Evolutionary conservation across 2,888 invertebrate species (phyloP).

Genomic region (Papilio elwesi): DNA sequence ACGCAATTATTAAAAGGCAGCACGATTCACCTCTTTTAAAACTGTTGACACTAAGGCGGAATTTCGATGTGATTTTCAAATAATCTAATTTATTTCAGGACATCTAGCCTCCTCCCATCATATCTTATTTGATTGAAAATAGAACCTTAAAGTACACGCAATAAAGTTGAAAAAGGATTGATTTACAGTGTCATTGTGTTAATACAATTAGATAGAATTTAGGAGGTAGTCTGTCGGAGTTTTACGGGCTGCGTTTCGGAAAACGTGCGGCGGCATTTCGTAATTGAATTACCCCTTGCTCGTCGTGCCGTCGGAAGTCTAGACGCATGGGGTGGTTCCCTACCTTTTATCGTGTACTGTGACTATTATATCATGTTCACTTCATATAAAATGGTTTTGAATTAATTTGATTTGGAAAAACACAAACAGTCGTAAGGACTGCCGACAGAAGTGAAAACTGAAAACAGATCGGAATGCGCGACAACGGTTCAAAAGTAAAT

Average conservation of each 20-base stretch:
- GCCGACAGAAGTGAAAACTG: no score
- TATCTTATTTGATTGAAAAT: background rate
- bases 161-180: slow-evolving; percentile 1
- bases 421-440: no score
- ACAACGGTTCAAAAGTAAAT: no score
- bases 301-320: slow-evolving; percentile 14
- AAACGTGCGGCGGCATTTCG: slow-evolving; percentile 11
- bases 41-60: background rate
- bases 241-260: slow-evolving; percentile 5
- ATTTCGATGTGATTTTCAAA: slow-evolving; percentile 10
- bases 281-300: slow-evolving; percentile 5
- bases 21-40: background rate
- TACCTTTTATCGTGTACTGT: background rate
- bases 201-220: slow-evolving; percentile 18
- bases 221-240: background rate
- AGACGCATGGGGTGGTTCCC: slow-evolving; percentile 6
- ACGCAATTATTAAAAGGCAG: no score
- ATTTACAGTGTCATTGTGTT: background rate
- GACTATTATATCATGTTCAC: background rate
- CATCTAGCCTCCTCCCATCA: slow-evolving; percentile 3
- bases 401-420: background rate
- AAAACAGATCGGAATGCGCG: no score
- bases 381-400: background rate
- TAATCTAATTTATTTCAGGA: slow-evolving; percentile 11
- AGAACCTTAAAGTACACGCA: background rate